Base-by-base conservation (phyloP, 2,888 invertebrate genomes). In the Trachelus iudaicus region DNA sequence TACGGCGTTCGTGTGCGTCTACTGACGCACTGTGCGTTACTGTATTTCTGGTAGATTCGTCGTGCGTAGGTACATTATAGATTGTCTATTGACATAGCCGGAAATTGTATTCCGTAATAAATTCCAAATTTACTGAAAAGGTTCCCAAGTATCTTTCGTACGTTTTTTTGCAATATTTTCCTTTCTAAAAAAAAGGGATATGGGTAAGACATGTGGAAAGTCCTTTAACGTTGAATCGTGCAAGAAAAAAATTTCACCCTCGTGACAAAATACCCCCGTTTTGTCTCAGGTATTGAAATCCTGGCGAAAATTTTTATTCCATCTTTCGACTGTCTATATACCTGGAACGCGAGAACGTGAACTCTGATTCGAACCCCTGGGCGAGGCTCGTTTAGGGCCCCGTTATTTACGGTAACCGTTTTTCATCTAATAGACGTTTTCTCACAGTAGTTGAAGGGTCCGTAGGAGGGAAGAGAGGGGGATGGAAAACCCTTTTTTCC, bases 371-470 rank as follows among this genome's bases (percentile, higher is more conserved):
- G 84, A 84, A 87, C 87, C 86, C 83, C 83, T 79, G 79, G 79
- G 76, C 80, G 69, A 77, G 79, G 77, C 84, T 79, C 77, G 56
- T 56, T 56, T 56, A 56, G 56, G 82, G 75, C 83, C 80, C 86
- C 88, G 87, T 89, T 89, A 89, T 89, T 89, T 86, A 87, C 87
- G 87, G 88, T 85, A 81, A 86, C 83, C 82, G 79, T 84, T 84
- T 85, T 85, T 83, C 84, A 82, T 85, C 87, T 89, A 89, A 89
- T 90, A 84, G 56, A 56, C 56, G 87, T 89, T 88, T 87, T 89
- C 89, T 88, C 88, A 88, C 88, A 88, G 56, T 56, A 56, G 9
- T 23, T 23, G 56, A 56, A 56, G 86, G 84, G 80, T 84, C 76
- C 82, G 40, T 37, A 75, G 56, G 15, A 40, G 15, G 9, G 56